Evolutionary conservation across 64 coral and sea anemone genomes (phyloP).

Genomic region (Stichodactyla helianthus): DNA sequence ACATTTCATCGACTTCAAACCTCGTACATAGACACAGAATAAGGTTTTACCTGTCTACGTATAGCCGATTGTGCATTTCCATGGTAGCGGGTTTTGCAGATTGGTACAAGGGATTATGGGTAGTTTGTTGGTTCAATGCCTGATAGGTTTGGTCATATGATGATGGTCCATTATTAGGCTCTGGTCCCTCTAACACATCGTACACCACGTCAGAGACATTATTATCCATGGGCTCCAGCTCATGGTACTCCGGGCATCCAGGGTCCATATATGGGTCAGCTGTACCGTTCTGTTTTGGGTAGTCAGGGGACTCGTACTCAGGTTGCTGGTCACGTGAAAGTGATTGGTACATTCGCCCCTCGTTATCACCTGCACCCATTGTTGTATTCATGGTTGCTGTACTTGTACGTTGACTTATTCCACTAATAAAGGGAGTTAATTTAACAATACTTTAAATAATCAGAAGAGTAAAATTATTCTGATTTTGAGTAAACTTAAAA

Average conservation of each 20-base stretch:
- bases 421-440: too few relatives aligned
- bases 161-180: not conserved
- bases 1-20: too few relatives aligned
- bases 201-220: not conserved
- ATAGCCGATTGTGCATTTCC: not conserved
- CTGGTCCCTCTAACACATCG: not conserved
- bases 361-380: not conserved
- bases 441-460: too few relatives aligned
- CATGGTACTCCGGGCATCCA: not conserved
- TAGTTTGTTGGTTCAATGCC: not conserved
- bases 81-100: not conserved
- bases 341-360: not conserved
- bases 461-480: too few relatives aligned
- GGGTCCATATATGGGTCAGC: not conserved
- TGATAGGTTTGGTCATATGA: not conserved
- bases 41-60: not conserved
- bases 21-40: too few relatives aligned
- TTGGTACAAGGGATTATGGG: not conserved
- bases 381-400: constrained; percentile 7
- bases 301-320: not conserved
- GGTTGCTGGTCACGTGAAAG: not conserved
- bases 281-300: not conserved
- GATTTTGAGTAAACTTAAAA: too few relatives aligned
- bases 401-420: not conserved
- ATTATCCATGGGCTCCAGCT: not conserved